Evolutionary conservation across 2,113 vertebrate genomes (phyloP).

Genomic region (Tor tambroides): DNA sequence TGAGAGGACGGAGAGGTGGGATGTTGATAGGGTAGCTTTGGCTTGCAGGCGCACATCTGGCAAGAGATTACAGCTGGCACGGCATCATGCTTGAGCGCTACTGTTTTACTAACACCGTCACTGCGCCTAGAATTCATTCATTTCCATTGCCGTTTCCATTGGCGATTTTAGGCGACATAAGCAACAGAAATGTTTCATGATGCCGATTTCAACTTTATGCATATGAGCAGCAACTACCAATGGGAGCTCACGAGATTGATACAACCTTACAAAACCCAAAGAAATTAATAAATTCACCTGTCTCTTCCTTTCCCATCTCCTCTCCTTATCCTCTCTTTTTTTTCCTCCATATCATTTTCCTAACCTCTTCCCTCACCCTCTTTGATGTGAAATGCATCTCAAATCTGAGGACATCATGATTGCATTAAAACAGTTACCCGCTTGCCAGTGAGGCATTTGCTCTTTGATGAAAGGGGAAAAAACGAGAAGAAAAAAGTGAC

Average conservation of each 20-base stretch:
- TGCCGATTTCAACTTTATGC: background rate
- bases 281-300: constrained; percentile 17
- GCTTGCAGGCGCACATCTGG: constrained; percentile 51
- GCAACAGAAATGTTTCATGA: background rate
- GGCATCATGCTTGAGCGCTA: constrained; percentile 13
- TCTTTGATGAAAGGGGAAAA: constrained; percentile 23
- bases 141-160: background rate
- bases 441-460: constrained; percentile 29
- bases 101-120: background rate
- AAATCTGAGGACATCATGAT: constrained; percentile 36
- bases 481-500: constrained; percentile 33
- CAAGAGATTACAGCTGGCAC: constrained; percentile 43
- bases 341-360: constrained; percentile 22
- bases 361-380: constrained; percentile 13
- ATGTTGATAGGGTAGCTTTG: constrained; percentile 33
- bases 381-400: constrained; percentile 50
- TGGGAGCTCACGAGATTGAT: background rate
- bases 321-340: background rate
- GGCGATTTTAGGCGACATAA: background rate
- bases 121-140: background rate
- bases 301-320: background rate
- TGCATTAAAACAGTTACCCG: constrained; percentile 30
- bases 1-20: background rate
- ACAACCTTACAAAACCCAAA: background rate
- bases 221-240: background rate